A percentile compares a stretch with the other conserved stretches of the same genome.
Evolutionary conservation across 1,140 invertebrate species (phyloP).

Genomic region (Drosophila willistoni): DNA sequence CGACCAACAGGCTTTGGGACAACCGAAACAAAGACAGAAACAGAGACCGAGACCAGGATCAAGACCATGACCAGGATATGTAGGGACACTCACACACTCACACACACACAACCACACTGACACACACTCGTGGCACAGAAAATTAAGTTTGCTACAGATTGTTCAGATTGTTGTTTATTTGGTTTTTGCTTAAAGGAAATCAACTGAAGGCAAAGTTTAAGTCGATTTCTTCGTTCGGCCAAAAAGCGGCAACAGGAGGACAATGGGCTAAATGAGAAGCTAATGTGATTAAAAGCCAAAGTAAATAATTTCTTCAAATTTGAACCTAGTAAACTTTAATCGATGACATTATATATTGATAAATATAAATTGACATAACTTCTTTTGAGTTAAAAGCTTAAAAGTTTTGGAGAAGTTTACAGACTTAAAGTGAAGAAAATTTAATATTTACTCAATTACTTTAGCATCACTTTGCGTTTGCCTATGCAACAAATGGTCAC

Average conservation of each 20-base stretch:
- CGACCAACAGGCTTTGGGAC: neutral
- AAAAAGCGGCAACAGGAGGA: slow-evolving; percentile 13
- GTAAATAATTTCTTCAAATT: neutral
- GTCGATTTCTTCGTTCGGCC: slow-evolving; percentile 24
- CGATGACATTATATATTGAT: neutral
- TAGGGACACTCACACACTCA: slow-evolving; percentile 23
- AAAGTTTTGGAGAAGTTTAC: too few relatives aligned
- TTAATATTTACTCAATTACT: too few relatives aligned
- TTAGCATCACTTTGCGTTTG: too few relatives aligned
- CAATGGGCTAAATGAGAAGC: slow-evolving; percentile 21
- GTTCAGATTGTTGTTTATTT: slow-evolving; percentile 32
- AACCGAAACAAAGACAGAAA: neutral
- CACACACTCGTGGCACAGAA: slow-evolving; percentile 25
- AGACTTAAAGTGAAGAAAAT: too few relatives aligned
- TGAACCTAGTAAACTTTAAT: neutral
- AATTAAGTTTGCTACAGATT: slow-evolving; percentile 60
- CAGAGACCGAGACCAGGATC: neutral
- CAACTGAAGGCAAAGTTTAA: slow-evolving; percentile 61
- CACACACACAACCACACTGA: slow-evolving; percentile 21
- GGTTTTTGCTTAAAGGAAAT: slow-evolving; percentile 48
- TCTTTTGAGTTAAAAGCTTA: too few relatives aligned
- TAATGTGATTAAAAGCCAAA: neutral
- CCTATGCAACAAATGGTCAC: too few relatives aligned
- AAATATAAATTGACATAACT: neutral
- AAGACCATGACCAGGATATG: slow-evolving; percentile 6